Conservation (phyloP, 2,797 vertebrate species). For the Phataginus tricuspis region DNA sequence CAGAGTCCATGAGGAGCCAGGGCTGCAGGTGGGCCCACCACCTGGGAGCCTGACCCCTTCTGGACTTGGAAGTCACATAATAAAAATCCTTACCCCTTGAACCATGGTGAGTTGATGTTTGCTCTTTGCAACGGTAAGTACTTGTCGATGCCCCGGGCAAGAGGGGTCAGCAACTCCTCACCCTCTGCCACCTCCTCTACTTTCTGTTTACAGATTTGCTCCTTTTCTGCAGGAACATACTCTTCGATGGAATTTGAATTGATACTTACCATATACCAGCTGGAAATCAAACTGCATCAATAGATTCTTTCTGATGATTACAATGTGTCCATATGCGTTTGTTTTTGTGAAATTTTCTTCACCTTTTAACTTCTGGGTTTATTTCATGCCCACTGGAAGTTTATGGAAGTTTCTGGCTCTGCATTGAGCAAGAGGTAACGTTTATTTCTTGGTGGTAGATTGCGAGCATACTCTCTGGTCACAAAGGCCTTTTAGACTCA, state of each 20-base stretch:
- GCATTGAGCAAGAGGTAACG: not conserved
- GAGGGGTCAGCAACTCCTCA: not conserved
- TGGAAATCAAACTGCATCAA: not conserved
- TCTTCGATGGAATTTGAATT: not conserved
- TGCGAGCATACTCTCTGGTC: slow-evolving; percentile 1
- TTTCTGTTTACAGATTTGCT: not conserved
- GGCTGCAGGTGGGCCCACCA: not conserved
- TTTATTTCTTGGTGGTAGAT: slow-evolving; percentile 11
- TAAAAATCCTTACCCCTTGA: not conserved
- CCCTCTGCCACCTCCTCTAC: not conserved
- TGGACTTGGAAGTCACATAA: not conserved
- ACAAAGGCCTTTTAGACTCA: not conserved
- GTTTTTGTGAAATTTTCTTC: not conserved
- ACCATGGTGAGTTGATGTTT: not conserved
- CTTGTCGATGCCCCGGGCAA: not conserved
- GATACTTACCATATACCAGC: not conserved
- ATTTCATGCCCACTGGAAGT: not conserved
- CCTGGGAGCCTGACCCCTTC: not conserved
- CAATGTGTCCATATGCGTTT: not conserved
- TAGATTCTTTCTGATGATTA: not conserved
- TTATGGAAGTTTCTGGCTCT: not conserved
- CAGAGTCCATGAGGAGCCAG: not conserved
- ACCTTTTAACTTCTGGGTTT: not conserved
- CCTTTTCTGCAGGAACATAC: not conserved
- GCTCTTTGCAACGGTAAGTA: not conserved